A percentile compares a stretch with the other conserved stretches of the same genome.
Evolutionary conservation across 2,888 invertebrate genomes (phyloP).

Genomic region (Lasioglossum vierecki): DNA sequence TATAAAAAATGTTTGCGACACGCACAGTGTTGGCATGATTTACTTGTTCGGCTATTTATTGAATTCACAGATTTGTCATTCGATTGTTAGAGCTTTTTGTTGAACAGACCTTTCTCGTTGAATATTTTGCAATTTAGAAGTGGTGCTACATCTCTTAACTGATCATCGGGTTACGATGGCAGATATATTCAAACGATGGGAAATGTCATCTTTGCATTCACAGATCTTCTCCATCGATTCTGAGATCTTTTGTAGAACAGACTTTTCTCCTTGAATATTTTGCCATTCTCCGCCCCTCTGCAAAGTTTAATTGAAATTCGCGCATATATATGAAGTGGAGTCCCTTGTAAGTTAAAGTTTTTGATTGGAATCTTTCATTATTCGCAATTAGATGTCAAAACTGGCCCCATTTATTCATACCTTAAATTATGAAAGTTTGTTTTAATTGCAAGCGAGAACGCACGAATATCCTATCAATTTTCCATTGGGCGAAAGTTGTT

Average conservation of each 20-base stretch:
- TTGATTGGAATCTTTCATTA: slow-evolving; percentile 12
- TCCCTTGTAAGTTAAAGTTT: background rate
- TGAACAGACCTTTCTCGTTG: background rate
- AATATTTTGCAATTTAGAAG: background rate
- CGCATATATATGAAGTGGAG: background rate
- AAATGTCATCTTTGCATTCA: background rate
- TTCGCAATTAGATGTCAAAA: slow-evolving; percentile 10
- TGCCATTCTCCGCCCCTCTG: background rate
- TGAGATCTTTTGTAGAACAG: background rate
- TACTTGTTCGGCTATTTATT: too few species aligned
- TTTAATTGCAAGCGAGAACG: background rate
- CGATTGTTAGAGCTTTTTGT: too few species aligned
- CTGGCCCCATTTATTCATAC: background rate
- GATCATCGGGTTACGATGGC: background rate
- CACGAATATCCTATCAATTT: slow-evolving; percentile 13
- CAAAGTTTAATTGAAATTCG: slow-evolving; percentile 3
- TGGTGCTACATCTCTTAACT: background rate
- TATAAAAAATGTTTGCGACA: background rate
- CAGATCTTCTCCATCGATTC: background rate
- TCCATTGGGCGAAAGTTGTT: background rate
- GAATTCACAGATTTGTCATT: too few species aligned
- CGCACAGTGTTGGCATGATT: background rate
- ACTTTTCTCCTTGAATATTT: background rate
- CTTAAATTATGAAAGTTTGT: background rate
- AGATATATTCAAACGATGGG: background rate